phyloP scores from a whole-genome alignment of 2,888 invertebrate species.

The Byasa hedistus region DNA sequence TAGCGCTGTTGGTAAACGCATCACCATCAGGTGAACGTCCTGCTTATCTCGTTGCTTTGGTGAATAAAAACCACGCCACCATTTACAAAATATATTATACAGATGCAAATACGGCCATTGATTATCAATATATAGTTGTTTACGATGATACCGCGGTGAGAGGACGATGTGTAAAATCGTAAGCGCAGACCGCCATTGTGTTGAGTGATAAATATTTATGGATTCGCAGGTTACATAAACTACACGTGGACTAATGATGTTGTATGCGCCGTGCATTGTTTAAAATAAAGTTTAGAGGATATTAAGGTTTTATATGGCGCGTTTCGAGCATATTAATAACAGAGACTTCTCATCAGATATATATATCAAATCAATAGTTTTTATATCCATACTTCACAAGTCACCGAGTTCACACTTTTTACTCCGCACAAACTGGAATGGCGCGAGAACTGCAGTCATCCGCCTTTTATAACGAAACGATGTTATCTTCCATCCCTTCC shows the following conservation, averaged over 20 bases:
- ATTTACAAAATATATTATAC: conserved; percentile 45
- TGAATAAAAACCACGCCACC: background rate
- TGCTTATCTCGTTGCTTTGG: too few relatives aligned
- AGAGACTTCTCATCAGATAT: background rate
- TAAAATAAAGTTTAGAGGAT: conserved; percentile 8
- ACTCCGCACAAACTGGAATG: too few relatives aligned
- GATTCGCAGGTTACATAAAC: conserved; percentile 27
- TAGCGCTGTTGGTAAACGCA: too few relatives aligned
- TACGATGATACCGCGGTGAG: conserved; percentile 15
- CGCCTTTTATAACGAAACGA: too few relatives aligned
- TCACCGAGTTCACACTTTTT: too few relatives aligned
- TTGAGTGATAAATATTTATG: conserved; percentile 29
- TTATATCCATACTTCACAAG: too few relatives aligned
- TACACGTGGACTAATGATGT: conserved; percentile 25
- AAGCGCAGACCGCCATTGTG: conserved; percentile 23
- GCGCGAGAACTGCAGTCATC: too few relatives aligned
- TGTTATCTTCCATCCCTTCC: too few relatives aligned
- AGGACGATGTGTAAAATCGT: conserved; percentile 18
- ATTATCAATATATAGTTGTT: conserved; percentile 44
- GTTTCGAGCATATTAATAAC: conserved; percentile 8
- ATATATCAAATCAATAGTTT: too few relatives aligned
- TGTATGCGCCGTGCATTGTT: conserved; percentile 14
- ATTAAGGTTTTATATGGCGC: conserved; percentile 17
- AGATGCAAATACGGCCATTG: conserved; percentile 58
- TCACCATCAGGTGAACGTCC: too few relatives aligned